These are phyloP conservation scores for Orussus abietinus DNA, from an alignment of 1,140 invertebrate species.

Conservation along the genomic window DNA sequence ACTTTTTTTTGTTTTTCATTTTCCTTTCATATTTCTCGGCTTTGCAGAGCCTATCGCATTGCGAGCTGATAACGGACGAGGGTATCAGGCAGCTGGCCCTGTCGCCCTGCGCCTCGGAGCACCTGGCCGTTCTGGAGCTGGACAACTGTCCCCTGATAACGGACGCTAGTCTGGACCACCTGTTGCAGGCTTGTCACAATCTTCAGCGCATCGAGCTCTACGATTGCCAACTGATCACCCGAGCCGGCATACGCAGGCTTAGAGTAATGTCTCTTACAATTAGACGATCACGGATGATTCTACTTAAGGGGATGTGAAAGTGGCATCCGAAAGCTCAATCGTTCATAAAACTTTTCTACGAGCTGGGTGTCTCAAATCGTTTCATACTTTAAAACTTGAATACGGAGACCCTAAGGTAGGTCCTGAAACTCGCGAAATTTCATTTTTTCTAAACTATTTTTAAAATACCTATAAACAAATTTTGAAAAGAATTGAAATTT, in stretches of 20 bases:
- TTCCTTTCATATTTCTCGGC: constrained; percentile 4
- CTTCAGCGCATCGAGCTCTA: constrained; percentile 96
- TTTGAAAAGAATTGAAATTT: too few relatives aligned
- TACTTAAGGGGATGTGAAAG: too few relatives aligned
- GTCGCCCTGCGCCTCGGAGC: constrained; percentile 86
- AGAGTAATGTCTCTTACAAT: constrained; percentile 67
- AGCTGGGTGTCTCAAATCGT: too few relatives aligned
- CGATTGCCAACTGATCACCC: constrained; percentile 97
- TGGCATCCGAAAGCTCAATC: too few relatives aligned
- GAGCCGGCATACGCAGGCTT: constrained; percentile 91
- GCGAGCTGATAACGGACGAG: constrained; percentile 97
- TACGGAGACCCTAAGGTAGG: too few relatives aligned
- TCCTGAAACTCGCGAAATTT: too few relatives aligned
- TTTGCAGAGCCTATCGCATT: constrained; percentile 90
- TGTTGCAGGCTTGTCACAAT: constrained; percentile 86
- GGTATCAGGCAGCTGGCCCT: constrained; percentile 91
- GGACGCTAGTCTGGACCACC: constrained; percentile 94
- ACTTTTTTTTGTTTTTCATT: constrained; percentile 6
- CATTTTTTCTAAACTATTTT: too few relatives aligned
- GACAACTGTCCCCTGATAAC: constrained; percentile 99
- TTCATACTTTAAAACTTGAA: too few relatives aligned
- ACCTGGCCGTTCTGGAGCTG: constrained; percentile 89
- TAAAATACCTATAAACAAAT: too few relatives aligned
- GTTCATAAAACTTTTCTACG: too few relatives aligned
- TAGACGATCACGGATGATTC: too few relatives aligned